Evolutionary conservation across 2,797 vertebrate genomes (phyloP), one percentile per base, ranked within the genome.

Genomic region (Garrulus glandarius): DNA sequence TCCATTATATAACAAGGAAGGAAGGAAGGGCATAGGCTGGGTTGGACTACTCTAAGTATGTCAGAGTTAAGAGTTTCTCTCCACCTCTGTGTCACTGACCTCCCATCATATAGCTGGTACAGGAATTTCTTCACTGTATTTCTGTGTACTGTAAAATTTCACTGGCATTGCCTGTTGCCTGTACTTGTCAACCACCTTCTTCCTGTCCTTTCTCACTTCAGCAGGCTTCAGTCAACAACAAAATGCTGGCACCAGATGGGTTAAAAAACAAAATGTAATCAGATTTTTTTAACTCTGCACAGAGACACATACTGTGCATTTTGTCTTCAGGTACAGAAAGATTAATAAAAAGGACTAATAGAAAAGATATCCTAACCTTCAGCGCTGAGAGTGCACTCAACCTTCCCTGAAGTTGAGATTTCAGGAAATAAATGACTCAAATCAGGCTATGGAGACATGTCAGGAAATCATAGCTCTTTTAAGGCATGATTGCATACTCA

Each of bases 391-490:
- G 41, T 47, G 46, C 76, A 71, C 57, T 94, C 82, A 87, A 22
- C 53, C 47, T 63, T 88, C 43, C 16, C 30, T 88, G 8, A 71
- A 84, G 56, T 10, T 71, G 65, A 65, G 37, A 52, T 70, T 88
- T 92, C 63, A 70, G 43, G 68, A 89, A 81, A 80, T 71, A 95
- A 95, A 89, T 86, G 2, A 37, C 53, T 83, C 23, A 95, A 86
- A 94, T 95, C 72, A 77, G n/a, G 5, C 79, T 71, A 43, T 5
- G 7, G 56, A 85, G 64, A 74, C 4, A 2, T 63, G 29, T 71
- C 46, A 87, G 76, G 65, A 96, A 94, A 87, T 92, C 82, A 88
- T 19, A 21, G 7, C 15, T 81, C 53, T 88, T 92, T 75, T 72
- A 83, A 95, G 50, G 30, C 41, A 11, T 53, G 72, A 96, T 85